Evolutionary conservation across 2,113 vertebrate genomes (phyloP).

Genomic region (Romanogobio albipinnatus): DNA sequence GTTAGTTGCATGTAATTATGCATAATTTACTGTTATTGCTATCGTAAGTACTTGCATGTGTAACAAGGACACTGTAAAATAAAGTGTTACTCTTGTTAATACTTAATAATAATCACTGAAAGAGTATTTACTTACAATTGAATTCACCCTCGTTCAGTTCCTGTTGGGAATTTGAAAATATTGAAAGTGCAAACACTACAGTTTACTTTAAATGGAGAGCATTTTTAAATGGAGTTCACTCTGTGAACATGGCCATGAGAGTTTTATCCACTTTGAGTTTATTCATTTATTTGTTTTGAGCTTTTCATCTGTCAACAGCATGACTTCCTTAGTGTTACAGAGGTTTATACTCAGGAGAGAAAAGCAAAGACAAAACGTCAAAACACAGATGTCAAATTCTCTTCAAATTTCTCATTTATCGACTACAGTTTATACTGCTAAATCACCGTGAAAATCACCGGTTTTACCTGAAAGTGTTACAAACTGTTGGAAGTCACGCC

Average conservation of each 20-base stretch:
- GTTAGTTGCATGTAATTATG: too few relatives aligned
- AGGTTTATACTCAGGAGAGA: not conserved
- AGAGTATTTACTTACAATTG: not conserved
- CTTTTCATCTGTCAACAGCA: not conserved
- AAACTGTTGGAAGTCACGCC: slow-evolving; percentile 26
- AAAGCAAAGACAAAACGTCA: not conserved
- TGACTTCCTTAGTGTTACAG: not conserved
- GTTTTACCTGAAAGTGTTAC: slow-evolving; percentile 13
- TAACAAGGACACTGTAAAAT: too few relatives aligned
- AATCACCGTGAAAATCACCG: not conserved
- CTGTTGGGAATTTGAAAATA: not conserved
- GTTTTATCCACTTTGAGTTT: not conserved
- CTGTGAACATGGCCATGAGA: not conserved
- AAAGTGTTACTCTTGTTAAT: too few relatives aligned
- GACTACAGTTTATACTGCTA: not conserved
- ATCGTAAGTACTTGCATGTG: too few relatives aligned
- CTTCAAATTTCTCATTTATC: not conserved
- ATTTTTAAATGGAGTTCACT: too few relatives aligned
- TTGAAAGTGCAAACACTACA: not conserved
- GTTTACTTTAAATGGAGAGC: not conserved
- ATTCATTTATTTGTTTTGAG: slow-evolving; percentile 11
- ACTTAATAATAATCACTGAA: too few relatives aligned
- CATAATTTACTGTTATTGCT: too few relatives aligned
- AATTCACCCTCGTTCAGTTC: not conserved
- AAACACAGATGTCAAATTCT: not conserved